Conservation (phyloP, 2,888 invertebrate genomes). For the Drosophila tripunctata region DNA sequence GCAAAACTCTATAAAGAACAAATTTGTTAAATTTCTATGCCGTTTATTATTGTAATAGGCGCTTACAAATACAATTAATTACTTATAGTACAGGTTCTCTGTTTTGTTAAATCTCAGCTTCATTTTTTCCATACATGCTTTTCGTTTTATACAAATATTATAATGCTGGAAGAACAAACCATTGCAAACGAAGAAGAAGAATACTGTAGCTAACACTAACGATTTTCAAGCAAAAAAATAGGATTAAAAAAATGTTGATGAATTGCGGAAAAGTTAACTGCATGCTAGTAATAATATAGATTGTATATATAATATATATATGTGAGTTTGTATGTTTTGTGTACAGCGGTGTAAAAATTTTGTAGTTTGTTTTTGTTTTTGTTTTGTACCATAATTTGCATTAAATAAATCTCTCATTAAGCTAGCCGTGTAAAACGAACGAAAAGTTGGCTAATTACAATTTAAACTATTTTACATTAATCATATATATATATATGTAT, state of each 20-base stretch:
- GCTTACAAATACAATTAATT: constrained; percentile 68
- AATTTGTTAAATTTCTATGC: constrained; percentile 34
- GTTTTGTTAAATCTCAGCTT: constrained; percentile 66
- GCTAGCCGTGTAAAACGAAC: constrained; percentile 67
- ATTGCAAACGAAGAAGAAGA: constrained; percentile 57
- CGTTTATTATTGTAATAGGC: constrained; percentile 65
- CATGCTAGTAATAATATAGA: constrained; percentile 18
- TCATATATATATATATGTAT: too few species aligned
- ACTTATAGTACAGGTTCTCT: constrained; percentile 70
- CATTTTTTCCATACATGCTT: constrained; percentile 8
- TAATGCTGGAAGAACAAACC: constrained; percentile 73
- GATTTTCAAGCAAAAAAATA: constrained; percentile 34
- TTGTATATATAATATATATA: constrained; percentile 11
- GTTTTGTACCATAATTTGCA: constrained; percentile 76
- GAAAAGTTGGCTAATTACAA: constrained; percentile 75
- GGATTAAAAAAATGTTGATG: constrained; percentile 27
- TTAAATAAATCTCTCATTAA: constrained; percentile 78
- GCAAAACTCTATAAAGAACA: too few species aligned
- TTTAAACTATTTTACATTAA: constrained; percentile 73
- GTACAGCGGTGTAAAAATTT: constrained; percentile 43
- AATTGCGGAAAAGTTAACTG: constrained; percentile 20
- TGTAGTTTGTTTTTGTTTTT: too few species aligned
- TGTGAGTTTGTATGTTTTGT: constrained; percentile 8
- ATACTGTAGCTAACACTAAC: constrained; percentile 62
- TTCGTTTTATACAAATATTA: constrained; percentile 42